These are phyloP conservation scores for Trematomus loennbergii DNA, from an alignment of 2,113 vertebrate genomes.

Conservation along the genomic window DNA sequence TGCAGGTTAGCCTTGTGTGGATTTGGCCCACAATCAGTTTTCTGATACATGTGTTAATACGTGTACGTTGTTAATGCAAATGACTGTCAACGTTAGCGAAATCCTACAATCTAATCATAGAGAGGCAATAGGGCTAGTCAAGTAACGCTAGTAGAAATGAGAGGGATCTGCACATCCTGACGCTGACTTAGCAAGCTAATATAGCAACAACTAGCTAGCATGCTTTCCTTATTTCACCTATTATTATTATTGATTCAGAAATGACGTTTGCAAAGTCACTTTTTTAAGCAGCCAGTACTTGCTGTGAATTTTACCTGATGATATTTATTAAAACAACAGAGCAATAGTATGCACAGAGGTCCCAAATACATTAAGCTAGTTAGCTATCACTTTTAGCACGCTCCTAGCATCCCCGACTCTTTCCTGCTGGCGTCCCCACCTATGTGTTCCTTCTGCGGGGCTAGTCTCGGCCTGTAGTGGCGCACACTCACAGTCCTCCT, in stretches of 20 bases:
- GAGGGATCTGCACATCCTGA: constrained; percentile 30
- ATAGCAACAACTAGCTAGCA: constrained; percentile 17
- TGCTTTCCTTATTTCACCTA: background rate
- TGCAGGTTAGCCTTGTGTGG: background rate
- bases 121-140: background rate
- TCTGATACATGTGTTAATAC: background rate
- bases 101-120: rapidly evolving
- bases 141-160: constrained; percentile 12
- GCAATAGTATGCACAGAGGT: background rate
- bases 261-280: background rate
- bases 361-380: constrained; percentile 14
- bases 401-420: constrained; percentile 58
- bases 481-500: constrained; percentile 86
- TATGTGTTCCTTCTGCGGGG: constrained; percentile 75
- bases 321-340: background rate
- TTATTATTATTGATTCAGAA: background rate
- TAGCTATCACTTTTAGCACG: constrained; percentile 2
- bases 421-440: constrained; percentile 72
- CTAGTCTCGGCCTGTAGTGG: constrained; percentile 84
- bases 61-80: rapidly evolving
- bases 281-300: background rate
- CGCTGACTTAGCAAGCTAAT: constrained; percentile 49
- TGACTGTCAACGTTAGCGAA: background rate
- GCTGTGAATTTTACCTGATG: background rate
- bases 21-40: background rate